Percentiles rank a stretch among this genome's conserved stretches.
Conservation (phyloP, 1,140 invertebrate species). For the Drosophila sulfurigaster region DNA sequence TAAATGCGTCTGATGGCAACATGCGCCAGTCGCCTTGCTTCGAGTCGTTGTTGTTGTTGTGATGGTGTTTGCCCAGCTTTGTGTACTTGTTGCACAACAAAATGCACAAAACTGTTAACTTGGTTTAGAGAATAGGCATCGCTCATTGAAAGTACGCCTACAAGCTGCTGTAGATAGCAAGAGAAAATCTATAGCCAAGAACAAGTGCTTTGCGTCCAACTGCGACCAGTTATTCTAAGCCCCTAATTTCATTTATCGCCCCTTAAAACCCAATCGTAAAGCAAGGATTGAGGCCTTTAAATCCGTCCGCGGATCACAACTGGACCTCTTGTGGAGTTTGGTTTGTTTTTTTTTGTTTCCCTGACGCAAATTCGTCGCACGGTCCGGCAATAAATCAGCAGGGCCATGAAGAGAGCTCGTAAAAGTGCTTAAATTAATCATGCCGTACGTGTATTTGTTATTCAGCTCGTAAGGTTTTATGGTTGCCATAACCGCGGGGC, state of each 20-base stretch:
- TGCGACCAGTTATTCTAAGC: slow-evolving; percentile 23
- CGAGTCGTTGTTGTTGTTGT: slow-evolving; percentile 3
- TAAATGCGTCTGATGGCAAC: slow-evolving; percentile 84
- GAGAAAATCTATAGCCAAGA: neutral
- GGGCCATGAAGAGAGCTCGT: slow-evolving; percentile 80
- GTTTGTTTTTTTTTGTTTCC: neutral
- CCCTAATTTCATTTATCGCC: slow-evolving; percentile 59
- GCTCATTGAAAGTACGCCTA: slow-evolving; percentile 23
- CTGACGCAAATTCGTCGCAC: slow-evolving; percentile 67
- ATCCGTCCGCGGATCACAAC: neutral
- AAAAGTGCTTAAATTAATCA: slow-evolving; percentile 85
- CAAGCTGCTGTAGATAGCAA: slow-evolving; percentile 9
- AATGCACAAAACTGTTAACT: slow-evolving; percentile 16
- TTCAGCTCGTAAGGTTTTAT: slow-evolving; percentile 73
- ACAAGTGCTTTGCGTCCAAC: slow-evolving; percentile 34
- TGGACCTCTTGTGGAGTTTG: slow-evolving; percentile 40
- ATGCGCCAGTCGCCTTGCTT: slow-evolving; percentile 54
- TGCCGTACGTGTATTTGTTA: slow-evolving; percentile 79
- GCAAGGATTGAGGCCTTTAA: slow-evolving; percentile 5
- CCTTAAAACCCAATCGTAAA: slow-evolving; percentile 47
- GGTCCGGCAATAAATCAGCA: slow-evolving; percentile 77
- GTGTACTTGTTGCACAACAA: slow-evolving; percentile 7
- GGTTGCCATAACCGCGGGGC: slow-evolving; percentile 58
- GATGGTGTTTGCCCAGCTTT: neutral
- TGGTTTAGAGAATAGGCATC: slow-evolving; percentile 19